These are phyloP conservation scores for Mechanitis mazaeus DNA, from an alignment of 2,888 invertebrate species.

Conservation along the genomic window DNA sequence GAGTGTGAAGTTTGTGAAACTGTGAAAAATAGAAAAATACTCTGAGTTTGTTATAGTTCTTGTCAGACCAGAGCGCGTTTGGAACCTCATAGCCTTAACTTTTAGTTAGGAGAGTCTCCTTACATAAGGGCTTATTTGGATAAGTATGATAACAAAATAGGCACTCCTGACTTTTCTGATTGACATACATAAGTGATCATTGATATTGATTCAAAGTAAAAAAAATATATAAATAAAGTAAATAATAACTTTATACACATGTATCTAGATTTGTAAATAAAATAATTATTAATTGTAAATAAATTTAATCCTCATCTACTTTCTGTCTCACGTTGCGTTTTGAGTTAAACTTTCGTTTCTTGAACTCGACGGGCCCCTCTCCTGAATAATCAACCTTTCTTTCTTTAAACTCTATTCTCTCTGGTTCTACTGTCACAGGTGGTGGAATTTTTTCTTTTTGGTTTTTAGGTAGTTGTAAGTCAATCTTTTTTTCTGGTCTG, in stretches of 20 bases:
- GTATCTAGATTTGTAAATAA: neutral
- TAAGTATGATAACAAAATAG: too few relatives aligned
- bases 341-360: constrained; percentile 80
- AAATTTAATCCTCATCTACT: constrained; percentile 75
- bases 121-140: too few relatives aligned
- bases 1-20: too few relatives aligned
- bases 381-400: constrained; percentile 76
- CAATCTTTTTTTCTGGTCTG: constrained; percentile 64
- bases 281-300: neutral
- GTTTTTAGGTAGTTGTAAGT: constrained; percentile 83
- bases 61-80: too few relatives aligned
- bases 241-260: neutral
- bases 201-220: neutral
- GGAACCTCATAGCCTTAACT: too few relatives aligned
- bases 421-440: constrained; percentile 66
- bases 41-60: too few relatives aligned
- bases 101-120: too few relatives aligned
- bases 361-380: constrained; percentile 78
- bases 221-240: neutral
- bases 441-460: constrained; percentile 60
- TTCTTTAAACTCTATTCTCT: constrained; percentile 76
- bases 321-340: constrained; percentile 81
- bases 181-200: too few relatives aligned
- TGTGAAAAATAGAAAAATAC: too few relatives aligned
- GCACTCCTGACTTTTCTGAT: too few relatives aligned